Conservation (phyloP, 1,140 invertebrate species). For the Mizuhopecten yessoensis region DNA sequence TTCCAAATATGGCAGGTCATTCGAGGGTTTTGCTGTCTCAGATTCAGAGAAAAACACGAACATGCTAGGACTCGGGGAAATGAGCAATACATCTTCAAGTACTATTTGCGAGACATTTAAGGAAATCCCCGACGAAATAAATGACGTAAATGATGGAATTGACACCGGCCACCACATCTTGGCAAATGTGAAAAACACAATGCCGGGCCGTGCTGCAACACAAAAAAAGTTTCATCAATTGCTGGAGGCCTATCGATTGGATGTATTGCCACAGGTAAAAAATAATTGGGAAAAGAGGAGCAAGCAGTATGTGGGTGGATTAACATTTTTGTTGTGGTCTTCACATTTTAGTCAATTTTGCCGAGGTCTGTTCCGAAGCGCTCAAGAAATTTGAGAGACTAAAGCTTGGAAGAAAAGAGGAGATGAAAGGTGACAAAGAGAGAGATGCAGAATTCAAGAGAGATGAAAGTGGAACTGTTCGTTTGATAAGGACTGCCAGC, state of each 20-base stretch:
- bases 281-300: conserved; percentile 50
- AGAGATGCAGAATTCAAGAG: neutral
- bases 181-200: conserved; percentile 55
- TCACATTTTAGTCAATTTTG: no score
- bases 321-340: no score
- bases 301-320: conserved; percentile 6
- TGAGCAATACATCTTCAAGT: conserved; percentile 53
- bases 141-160: conserved; percentile 24
- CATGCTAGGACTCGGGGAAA: conserved; percentile 56
- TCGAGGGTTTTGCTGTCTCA: conserved; percentile 46
- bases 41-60: conserved; percentile 56
- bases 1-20: conserved; percentile 54
- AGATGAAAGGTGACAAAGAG: no score
- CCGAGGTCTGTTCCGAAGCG: no score
- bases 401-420: no score
- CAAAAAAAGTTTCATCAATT: conserved; percentile 54
- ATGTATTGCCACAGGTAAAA: conserved; percentile 55
- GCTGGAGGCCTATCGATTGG: conserved; percentile 54
- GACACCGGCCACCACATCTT: conserved; percentile 51
- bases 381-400: no score
- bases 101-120: conserved; percentile 58
- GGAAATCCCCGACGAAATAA: conserved; percentile 56
- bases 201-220: conserved; percentile 62
- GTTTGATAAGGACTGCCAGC: conserved; percentile 51
- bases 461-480: conserved; percentile 41